A percentile compares a stretch with the other conserved stretches of the same genome.
Conservation (phyloP, 2,113 vertebrate species). For the Callorhinus ursinus region DNA sequence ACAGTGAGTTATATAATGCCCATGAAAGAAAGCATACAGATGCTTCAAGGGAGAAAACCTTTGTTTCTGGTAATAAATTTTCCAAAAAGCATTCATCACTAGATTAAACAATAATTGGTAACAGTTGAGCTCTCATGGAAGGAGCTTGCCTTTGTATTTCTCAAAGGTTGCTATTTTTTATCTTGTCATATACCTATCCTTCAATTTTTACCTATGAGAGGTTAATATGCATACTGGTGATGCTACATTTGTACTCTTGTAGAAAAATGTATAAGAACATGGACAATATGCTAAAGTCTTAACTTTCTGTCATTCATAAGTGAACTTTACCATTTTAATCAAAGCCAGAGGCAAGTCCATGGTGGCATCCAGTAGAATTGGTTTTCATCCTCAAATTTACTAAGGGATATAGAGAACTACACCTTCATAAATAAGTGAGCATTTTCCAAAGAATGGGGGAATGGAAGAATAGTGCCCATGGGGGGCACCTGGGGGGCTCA, state of each 20-base stretch:
- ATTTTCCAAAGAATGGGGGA: not conserved
- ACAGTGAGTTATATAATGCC: conserved; percentile 43
- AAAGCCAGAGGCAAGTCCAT: not conserved
- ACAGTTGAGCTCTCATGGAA: conserved; percentile 24
- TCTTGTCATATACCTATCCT: not conserved
- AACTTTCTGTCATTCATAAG: not conserved
- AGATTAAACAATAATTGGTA: conserved; percentile 56
- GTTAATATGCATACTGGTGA: not conserved
- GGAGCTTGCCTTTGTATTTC: conserved; percentile 2
- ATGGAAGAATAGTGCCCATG: not conserved
- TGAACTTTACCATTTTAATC: not conserved
- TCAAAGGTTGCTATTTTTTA: conserved; percentile 28
- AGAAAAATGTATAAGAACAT: conserved; percentile 16
- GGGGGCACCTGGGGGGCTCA: not conserved
- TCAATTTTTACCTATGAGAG: not conserved
- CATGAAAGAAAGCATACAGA: conserved; percentile 8
- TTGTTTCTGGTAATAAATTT: conserved; percentile 59
- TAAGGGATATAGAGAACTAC: not conserved
- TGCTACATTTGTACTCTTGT: not conserved
- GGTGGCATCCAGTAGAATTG: not conserved
- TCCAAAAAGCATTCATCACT: conserved; percentile 52
- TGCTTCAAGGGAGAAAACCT: conserved; percentile 32
- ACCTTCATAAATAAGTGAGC: not conserved
- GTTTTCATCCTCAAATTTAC: conserved; percentile 33
- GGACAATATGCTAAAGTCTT: not conserved